Conservation (phyloP, 2,888 invertebrate genomes). For the Antheraea assamensis region DNA sequence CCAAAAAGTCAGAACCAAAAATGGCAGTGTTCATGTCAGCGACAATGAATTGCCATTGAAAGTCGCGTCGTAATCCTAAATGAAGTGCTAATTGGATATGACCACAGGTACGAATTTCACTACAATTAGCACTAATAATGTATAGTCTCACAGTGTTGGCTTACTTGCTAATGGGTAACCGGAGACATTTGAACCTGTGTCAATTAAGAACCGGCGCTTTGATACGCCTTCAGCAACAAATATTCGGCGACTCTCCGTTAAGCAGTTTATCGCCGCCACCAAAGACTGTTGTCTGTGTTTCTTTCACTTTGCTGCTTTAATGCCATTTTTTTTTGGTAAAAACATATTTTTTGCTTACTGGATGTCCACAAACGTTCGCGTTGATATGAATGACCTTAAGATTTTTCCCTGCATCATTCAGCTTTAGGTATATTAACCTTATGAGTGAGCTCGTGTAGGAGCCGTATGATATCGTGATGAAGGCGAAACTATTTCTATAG, state of each 20-base stretch:
- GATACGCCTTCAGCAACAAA: neutral
- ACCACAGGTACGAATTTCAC: neutral
- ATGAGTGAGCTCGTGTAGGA: neutral
- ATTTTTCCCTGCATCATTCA: neutral
- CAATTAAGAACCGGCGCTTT: neutral
- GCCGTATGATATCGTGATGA: neutral
- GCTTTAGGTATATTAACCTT: neutral
- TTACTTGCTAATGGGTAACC: neutral
- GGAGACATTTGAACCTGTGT: neutral
- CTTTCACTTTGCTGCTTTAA: neutral
- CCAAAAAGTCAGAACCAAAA: neutral
- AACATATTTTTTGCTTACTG: neutral
- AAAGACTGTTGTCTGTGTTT: neutral
- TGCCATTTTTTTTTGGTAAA: neutral
- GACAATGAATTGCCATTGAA: neutral
- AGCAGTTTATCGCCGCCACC: neutral
- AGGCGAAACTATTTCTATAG: neutral
- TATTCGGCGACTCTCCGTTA: neutral
- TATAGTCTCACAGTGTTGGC: neutral
- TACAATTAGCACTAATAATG: neutral
- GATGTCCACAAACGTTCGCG: neutral
- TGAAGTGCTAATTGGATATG: neutral
- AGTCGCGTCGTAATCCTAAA: neutral
- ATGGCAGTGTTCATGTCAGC: neutral
- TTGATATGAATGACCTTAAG: neutral